A percentile compares a stretch with the other conserved stretches of the same genome.
Evolutionary conservation across 2,888 invertebrate genomes (phyloP).

Genomic region (Drosophila nr. perissopoda): DNA sequence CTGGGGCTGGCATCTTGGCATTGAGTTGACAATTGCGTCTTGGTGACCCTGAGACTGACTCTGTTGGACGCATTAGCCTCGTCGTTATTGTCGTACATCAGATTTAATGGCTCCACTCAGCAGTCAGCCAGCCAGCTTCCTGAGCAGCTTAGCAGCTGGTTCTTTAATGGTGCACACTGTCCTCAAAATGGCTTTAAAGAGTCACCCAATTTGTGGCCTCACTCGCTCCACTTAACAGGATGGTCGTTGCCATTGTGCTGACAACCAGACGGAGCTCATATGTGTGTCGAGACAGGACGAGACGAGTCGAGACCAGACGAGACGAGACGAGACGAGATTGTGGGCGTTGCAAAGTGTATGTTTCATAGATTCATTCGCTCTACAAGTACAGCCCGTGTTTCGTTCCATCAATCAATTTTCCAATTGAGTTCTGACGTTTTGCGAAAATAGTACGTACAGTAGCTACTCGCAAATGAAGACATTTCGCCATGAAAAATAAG

Average conservation of each 20-base stretch:
- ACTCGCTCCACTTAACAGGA: neutral
- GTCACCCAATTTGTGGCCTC: neutral
- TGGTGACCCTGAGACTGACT: slow-evolving; percentile 17
- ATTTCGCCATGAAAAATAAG: neutral
- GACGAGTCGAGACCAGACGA: no score
- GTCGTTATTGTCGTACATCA: slow-evolving; percentile 77
- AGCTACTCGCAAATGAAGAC: slow-evolving; percentile 11
- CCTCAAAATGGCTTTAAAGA: slow-evolving; percentile 37
- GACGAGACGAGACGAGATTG: neutral
- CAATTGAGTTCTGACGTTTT: slow-evolving; percentile 43
- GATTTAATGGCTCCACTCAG: slow-evolving; percentile 67
- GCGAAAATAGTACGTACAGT: slow-evolving; percentile 13
- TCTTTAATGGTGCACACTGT: slow-evolving; percentile 56
- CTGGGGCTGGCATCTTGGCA: slow-evolving; percentile 20
- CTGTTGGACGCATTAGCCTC: slow-evolving; percentile 60
- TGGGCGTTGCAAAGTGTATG: slow-evolving; percentile 13
- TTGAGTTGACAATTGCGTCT: slow-evolving; percentile 32
- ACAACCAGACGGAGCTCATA: slow-evolving; percentile 61
- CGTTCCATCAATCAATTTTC: slow-evolving; percentile 63
- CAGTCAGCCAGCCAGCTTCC: slow-evolving; percentile 50
- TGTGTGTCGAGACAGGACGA: slow-evolving; percentile 42
- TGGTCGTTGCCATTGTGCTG: slow-evolving; percentile 34
- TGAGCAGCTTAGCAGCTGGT: slow-evolving; percentile 52
- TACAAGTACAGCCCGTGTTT: neutral
- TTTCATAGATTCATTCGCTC: slow-evolving; percentile 3